These are phyloP conservation scores for Halictus quadricinctus DNA, from an alignment of 2,888 invertebrate genomes.

Conservation along the genomic window DNA sequence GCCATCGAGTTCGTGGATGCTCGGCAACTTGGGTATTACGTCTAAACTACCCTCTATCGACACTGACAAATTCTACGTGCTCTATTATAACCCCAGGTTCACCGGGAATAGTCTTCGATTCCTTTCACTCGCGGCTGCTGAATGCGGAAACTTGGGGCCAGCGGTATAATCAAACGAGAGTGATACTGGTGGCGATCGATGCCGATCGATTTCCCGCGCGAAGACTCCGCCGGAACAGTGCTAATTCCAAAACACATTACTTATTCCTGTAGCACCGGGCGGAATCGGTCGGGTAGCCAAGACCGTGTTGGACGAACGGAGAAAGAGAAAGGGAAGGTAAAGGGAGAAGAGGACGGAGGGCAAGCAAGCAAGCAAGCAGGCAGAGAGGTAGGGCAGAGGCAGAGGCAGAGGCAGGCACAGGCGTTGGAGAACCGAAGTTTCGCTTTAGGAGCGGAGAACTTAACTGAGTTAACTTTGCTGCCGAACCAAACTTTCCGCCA, in stretches of 20 bases:
- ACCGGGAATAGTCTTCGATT: not conserved
- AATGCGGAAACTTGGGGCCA: not conserved
- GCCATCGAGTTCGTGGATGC: too few relatives aligned
- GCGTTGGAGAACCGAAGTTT: slow-evolving; percentile 79
- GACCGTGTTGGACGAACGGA: slow-evolving; percentile 35
- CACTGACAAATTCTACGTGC: not conserved
- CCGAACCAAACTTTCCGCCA: slow-evolving; percentile 81
- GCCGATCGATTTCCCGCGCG: slow-evolving; percentile 61
- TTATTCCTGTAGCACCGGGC: slow-evolving; percentile 48
- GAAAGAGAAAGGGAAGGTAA: slow-evolving; percentile 42
- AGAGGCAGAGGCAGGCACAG: slow-evolving; percentile 55
- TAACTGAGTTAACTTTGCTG: slow-evolving; percentile 82
- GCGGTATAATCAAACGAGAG: slow-evolving; percentile 39
- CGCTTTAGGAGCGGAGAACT: slow-evolving; percentile 80
- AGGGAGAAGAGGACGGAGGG: slow-evolving; percentile 43
- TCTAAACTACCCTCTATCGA: not conserved
- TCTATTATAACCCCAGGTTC: not conserved
- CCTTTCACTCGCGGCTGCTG: not conserved
- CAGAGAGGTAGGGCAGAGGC: not conserved
- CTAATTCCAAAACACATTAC: slow-evolving; percentile 75
- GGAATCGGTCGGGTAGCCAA: slow-evolving; percentile 21
- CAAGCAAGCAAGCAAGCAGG: slow-evolving; percentile 42
- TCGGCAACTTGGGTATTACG: too few relatives aligned
- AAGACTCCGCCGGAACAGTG: slow-evolving; percentile 63
- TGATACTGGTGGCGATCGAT: slow-evolving; percentile 33